Percentiles rank a stretch among this genome's conserved stretches.
Evolutionary conservation across 2,888 invertebrate species (phyloP).

Genomic region (Pterostichus niger): DNA sequence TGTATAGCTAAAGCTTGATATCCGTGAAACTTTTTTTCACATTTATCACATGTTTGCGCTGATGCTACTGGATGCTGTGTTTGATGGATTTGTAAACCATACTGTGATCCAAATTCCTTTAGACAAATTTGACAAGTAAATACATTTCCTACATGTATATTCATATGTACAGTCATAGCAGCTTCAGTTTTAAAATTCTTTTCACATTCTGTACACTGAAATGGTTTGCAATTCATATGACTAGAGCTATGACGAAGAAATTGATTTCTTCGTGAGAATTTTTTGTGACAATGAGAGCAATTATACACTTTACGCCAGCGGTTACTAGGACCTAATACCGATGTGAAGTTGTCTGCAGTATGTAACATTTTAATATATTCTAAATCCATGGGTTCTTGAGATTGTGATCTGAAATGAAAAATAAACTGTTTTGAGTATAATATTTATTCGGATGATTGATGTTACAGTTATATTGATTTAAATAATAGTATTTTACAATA

Average conservation of each 20-base stretch:
- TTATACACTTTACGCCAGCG: slow-evolving; percentile 8
- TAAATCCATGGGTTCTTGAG: slow-evolving; percentile 24
- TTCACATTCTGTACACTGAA: slow-evolving; percentile 55
- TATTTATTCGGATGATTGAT: not conserved
- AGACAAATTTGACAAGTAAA: slow-evolving; percentile 57
- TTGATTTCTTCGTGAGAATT: not conserved
- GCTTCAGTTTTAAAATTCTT: slow-evolving; percentile 41
- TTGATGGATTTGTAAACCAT: slow-evolving; percentile 23
- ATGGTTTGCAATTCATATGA: not conserved
- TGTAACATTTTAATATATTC: slow-evolving; percentile 19
- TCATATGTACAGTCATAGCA: not conserved
- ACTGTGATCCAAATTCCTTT: slow-evolving; percentile 44
- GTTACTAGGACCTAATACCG: slow-evolving; percentile 26
- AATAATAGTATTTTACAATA: not conserved
- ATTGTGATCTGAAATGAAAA: slow-evolving; percentile 23
- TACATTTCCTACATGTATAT: slow-evolving; percentile 26
- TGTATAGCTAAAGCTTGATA: slow-evolving; percentile 10
- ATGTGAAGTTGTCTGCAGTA: not conserved
- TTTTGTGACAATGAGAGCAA: slow-evolving; percentile 1
- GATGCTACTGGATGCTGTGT: slow-evolving; percentile 10
- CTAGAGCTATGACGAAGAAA: not conserved
- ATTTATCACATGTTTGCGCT: slow-evolving; percentile 68
- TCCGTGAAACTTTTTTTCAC: slow-evolving; percentile 69
- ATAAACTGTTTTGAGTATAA: slow-evolving; percentile 14
- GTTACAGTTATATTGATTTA: not conserved